These are phyloP conservation scores for Echiichthys vipera DNA, from an alignment of 2,797 vertebrate genomes.

Conservation along the genomic window DNA sequence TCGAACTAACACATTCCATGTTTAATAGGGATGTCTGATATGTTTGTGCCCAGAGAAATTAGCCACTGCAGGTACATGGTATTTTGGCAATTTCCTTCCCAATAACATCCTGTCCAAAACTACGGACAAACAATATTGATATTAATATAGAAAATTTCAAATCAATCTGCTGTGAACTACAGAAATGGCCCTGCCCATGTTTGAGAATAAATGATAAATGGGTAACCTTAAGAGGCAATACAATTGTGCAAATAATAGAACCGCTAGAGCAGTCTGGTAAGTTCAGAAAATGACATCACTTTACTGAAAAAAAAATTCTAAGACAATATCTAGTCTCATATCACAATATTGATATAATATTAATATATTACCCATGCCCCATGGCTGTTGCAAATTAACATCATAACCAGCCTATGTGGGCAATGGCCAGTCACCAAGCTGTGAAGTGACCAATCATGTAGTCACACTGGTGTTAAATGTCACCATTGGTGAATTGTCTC, in stretches of 20 bases:
- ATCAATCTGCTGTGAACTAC: background rate
- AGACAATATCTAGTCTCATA: too few species aligned
- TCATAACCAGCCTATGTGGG: conserved; percentile 18
- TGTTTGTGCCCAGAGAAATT: background rate
- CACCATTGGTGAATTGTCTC: conserved; percentile 60
- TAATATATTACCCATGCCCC: too few species aligned
- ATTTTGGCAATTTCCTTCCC: background rate
- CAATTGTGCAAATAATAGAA: too few species aligned
- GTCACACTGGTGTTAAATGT: conserved; percentile 70
- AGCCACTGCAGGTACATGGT: background rate
- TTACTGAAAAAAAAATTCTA: too few species aligned
- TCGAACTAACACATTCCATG: background rate
- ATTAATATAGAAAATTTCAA: background rate
- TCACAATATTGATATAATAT: too few species aligned
- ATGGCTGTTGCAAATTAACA: background rate
- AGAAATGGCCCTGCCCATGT: background rate
- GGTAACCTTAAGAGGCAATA: conserved; percentile 25
- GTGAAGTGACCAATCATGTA: conserved; percentile 73
- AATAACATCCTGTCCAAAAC: background rate
- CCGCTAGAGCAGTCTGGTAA: too few species aligned
- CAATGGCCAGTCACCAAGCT: conserved; percentile 61
- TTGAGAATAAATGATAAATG: conserved; percentile 28
- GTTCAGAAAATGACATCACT: too few species aligned
- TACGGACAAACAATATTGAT: background rate
- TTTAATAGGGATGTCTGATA: background rate